Percentiles rank a stretch among this genome's conserved stretches.
Conservation (phyloP, 2,113 vertebrate genomes). For the Lampris incognitus region DNA sequence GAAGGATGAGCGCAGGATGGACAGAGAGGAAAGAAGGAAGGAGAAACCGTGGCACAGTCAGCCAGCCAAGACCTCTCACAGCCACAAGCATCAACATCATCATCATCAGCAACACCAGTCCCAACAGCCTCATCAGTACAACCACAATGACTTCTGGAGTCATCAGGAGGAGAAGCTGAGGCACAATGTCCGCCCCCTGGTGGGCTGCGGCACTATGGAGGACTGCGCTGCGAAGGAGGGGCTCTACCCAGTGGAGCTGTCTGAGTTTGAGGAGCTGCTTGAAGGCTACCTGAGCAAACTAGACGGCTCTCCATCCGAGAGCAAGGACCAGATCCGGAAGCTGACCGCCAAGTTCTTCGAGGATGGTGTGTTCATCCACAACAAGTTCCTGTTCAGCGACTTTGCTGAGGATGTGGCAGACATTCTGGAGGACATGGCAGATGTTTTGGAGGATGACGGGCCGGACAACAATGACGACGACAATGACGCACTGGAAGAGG, state of each 20-base stretch:
- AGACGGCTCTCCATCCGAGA: constrained; percentile 48
- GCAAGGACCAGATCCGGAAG: constrained; percentile 74
- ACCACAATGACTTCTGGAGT: constrained; percentile 74
- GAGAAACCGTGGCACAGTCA: constrained; percentile 77
- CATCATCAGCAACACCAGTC: constrained; percentile 45
- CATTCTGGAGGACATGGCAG: constrained; percentile 89
- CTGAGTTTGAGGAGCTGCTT: constrained; percentile 84
- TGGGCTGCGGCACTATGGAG: constrained; percentile 78
- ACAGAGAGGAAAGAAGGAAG: constrained; percentile 76
- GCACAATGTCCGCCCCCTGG: constrained; percentile 74
- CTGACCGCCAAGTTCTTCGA: constrained; percentile 80
- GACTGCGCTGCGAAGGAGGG: constrained; percentile 89
- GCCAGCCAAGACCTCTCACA: constrained; percentile 40
- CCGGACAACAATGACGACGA: constrained; percentile 66
- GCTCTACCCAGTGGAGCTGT: constrained; percentile 82
- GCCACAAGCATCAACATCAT: constrained; percentile 37
- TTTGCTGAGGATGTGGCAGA: constrained; percentile 83
- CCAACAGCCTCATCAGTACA: constrained; percentile 15
- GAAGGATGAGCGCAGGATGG: constrained; percentile 69
- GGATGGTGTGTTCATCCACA: constrained; percentile 84
- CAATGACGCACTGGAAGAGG: constrained; percentile 78
- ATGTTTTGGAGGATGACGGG: constrained; percentile 81
- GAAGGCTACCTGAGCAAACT: constrained; percentile 84
- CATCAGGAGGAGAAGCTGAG: constrained; percentile 74
- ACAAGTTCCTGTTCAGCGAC: constrained; percentile 86